These are phyloP conservation scores for Montipora capitata DNA, from an alignment of 92 coral and sea anemone genomes.

Conservation along the genomic window DNA sequence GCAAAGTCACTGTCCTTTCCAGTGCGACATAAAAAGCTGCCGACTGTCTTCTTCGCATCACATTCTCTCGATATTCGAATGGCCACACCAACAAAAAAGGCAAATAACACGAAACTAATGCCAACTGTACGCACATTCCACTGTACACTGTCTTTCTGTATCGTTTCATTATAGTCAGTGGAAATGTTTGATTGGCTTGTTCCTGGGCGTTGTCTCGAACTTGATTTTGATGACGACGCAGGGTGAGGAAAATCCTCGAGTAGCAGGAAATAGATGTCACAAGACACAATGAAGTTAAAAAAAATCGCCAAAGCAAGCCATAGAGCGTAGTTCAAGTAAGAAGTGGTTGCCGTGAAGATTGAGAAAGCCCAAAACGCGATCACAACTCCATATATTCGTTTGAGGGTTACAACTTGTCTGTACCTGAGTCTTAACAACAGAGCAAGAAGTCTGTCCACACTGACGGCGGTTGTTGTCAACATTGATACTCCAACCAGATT, in stretches of 20 bases:
- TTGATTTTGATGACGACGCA: not conserved
- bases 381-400: not conserved
- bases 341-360: not conserved
- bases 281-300: not conserved
- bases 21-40: not conserved
- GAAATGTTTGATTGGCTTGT: conserved; percentile 3
- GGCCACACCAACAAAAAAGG: not conserved
- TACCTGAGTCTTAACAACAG: conserved; percentile 24
- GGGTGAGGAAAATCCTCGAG: conserved; percentile 3
- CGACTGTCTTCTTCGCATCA: not conserved
- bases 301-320: not conserved
- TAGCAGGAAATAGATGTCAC: not conserved
- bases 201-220: not conserved
- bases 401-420: conserved; percentile 6
- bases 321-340: not conserved
- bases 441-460: conserved; percentile 41
- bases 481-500: not conserved
- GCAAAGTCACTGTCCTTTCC: too few species aligned
- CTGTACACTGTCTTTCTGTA: not conserved
- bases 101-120: not conserved
- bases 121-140: conserved; percentile 4
- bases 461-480: conserved; percentile 6
- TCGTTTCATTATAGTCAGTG: not conserved
- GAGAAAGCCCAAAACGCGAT: not conserved
- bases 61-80: not conserved